These are phyloP conservation scores for Apaloderma vittatum DNA, from an alignment of 2,113 vertebrate genomes.

Conservation along the genomic window DNA sequence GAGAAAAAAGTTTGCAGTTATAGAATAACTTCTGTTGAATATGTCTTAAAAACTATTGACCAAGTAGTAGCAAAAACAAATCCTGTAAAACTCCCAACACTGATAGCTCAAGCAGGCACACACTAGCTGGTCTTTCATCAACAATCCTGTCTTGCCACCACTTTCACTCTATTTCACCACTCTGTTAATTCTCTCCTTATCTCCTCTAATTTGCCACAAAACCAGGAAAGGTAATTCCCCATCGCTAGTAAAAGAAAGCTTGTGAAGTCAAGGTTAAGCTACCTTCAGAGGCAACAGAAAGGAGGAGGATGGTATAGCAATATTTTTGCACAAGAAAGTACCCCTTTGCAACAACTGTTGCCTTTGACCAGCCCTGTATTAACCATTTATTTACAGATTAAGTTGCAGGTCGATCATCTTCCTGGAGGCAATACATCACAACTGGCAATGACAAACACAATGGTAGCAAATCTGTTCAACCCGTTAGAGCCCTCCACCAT, in stretches of 20 bases:
- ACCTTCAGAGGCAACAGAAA: not conserved
- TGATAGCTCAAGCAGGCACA: not conserved
- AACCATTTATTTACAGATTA: not conserved
- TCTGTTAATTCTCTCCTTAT: not conserved
- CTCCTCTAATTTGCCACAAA: not conserved
- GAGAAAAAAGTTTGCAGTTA: not conserved
- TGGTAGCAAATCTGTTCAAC: not conserved
- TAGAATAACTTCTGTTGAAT: not conserved
- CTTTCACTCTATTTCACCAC: not conserved
- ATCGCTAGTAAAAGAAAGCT: not conserved
- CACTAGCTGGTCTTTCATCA: not conserved
- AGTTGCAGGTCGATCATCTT: not conserved
- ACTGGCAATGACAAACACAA: not conserved
- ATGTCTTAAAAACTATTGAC: not conserved
- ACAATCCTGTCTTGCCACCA: not conserved
- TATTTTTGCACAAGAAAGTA: not conserved
- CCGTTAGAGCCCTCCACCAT: not conserved
- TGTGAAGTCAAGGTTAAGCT: not conserved
- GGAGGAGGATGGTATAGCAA: not conserved
- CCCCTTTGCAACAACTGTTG: not conserved
- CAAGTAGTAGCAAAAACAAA: not conserved
- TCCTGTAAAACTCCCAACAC: not conserved
- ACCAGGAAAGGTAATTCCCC: not conserved
- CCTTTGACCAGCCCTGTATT: not conserved
- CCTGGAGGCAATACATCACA: accelerated